Base-by-base conservation (phyloP, 2,797 vertebrate species). In the Coendou prehensilis region DNA sequence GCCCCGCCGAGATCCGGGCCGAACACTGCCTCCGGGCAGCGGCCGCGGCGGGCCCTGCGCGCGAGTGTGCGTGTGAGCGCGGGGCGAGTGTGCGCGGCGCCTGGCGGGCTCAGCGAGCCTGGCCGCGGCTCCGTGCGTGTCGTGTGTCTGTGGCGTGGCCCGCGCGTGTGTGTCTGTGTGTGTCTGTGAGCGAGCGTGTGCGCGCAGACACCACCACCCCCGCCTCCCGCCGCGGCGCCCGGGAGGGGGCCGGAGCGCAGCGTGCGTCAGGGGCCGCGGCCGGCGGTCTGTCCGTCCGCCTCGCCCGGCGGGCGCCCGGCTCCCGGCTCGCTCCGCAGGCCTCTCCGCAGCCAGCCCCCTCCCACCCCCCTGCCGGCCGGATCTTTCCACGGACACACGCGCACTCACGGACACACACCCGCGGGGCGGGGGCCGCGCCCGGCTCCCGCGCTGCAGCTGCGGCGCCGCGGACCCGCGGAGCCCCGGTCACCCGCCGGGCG, bases 71-170 rank as follows among this genome's bases (percentile, higher is more conserved):
- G 95, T 81, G 96, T 23, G 82, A 87, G 82, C 26, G 78, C 41
- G 64, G 84, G 69, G 89, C 59, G 78, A 71, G 79, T 85, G 96
- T 84, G 96, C 95, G 94, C 92, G 94, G 96, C 80, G 91, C 93
- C 94, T 69, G 73, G 96, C 88, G 57, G 85, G 88, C 45, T 78
- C 23, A 14, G 86, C n/a, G 81, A 83, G 95, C 69, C 52, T n/a
- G 71, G 92, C 92, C 85, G 84, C 17, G 91, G 96, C 89, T 97
- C 80, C 50, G 83, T 80, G 97, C 95, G 92, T 90, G 97, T 82
- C 94, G 96, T 95, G 95, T 97, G 97, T 97, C 94, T 92, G 94
- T 93, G 96, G 97, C 93, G 96, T 87, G 96, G 93, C 96, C 85
- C 28, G 95, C 47, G 95, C 50, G 95, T 85, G 81, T 81, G 87